These are phyloP conservation scores for Pseudorhiza aurosa DNA, from an alignment of 30 jellyfish, hydroid and myxozoan genomes.

Conservation along the genomic window DNA sequence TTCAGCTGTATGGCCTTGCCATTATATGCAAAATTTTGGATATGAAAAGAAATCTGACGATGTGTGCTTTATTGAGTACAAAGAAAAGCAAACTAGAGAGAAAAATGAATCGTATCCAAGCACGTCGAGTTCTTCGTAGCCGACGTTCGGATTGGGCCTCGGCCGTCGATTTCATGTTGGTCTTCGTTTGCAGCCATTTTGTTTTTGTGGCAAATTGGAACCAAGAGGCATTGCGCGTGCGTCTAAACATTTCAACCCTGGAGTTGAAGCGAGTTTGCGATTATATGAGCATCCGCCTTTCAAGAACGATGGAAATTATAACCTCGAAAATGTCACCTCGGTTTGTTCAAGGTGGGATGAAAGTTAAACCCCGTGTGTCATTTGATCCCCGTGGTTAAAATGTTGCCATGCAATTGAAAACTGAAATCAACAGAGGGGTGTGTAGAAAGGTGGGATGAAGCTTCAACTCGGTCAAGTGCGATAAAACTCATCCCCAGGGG, in stretches of 20 bases:
- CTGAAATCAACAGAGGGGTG: neutral
- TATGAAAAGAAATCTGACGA: neutral
- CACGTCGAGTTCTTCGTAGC: constrained; percentile 27
- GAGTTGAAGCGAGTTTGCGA: neutral
- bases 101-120: constrained; percentile 24
- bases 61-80: constrained; percentile 8
- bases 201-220: neutral
- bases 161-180: neutral
- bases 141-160: constrained; percentile 24
- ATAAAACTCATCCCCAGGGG: neutral
- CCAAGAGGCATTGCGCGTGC: neutral
- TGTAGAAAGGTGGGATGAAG: too few species aligned
- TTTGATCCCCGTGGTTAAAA: neutral
- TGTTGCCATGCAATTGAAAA: neutral
- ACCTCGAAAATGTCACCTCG: neutral
- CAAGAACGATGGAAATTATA: neutral
- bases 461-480: neutral
- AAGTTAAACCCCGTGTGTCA: neutral
- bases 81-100: constrained; percentile 30
- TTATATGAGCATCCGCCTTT: neutral
- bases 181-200: neutral
- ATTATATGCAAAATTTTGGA: too few species aligned
- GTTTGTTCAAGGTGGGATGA: neutral
- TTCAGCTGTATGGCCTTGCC: constrained; percentile 26
- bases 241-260: neutral